A percentile compares a stretch with the other conserved stretches of the same genome.
Evolutionary conservation across 2,113 vertebrate genomes (phyloP).

Genomic region (Dipodomys spectabilis): DNA sequence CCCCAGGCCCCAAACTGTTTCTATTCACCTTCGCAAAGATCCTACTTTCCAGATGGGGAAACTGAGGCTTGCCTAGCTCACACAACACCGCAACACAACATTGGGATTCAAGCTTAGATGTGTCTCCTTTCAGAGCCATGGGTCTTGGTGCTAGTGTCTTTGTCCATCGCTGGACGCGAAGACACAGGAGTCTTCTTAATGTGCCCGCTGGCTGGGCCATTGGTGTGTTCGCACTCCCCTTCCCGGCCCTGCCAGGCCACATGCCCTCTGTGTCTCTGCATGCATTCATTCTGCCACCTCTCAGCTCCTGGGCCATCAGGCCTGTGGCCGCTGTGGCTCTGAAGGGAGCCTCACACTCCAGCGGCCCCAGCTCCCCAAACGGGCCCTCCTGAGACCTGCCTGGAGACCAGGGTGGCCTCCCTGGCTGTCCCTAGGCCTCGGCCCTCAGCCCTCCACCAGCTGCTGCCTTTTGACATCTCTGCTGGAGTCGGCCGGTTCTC

Average conservation of each 20-base stretch:
- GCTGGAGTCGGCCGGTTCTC: conserved; percentile 37
- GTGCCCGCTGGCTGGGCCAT: neutral
- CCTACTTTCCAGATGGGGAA: neutral
- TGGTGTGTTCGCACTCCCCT: no score
- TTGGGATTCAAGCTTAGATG: neutral
- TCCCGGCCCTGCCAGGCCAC: no score
- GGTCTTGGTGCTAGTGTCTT: neutral
- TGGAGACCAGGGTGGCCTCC: no score
- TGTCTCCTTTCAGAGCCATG: neutral
- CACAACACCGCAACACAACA: neutral
- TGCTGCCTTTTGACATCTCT: conserved; percentile 57
- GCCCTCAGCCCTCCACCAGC: conserved; percentile 34
- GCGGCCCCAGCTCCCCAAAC: neutral
- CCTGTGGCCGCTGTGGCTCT: no score
- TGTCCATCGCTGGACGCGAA: neutral
- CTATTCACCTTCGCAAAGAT: neutral
- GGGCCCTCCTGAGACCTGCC: neutral
- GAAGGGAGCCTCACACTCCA: no score
- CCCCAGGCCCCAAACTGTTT: neutral
- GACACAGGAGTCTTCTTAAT: neutral
- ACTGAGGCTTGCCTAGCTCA: neutral
- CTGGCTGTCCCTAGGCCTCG: no score
- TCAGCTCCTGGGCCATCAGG: no score
- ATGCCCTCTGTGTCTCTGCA: no score
- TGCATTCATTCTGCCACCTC: no score